Evolutionary conservation across 1,140 invertebrate species (phyloP), one percentile per base, ranked within the genome.

Genomic region (Acromyrmex heyeri): DNA sequence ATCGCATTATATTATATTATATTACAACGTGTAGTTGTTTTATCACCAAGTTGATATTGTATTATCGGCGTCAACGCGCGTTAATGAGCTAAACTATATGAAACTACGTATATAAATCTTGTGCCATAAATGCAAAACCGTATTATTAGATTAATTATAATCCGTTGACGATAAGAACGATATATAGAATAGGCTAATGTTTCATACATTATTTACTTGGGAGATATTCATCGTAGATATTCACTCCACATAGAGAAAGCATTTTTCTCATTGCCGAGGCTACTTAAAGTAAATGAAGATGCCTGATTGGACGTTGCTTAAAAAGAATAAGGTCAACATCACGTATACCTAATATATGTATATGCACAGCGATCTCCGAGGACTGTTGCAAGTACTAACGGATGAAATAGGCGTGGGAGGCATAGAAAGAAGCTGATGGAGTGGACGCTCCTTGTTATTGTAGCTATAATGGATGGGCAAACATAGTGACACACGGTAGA

Each of bases 391-490:
- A 86, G 72, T 69, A 70, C 72, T 72, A 27, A 72, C n/a, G 50
- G 73, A 86, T 27, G 73, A 85, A 79, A 70, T 69, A 69, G 70
- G 73, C 88, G 85, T 83, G 70, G 87, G 83, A 86, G 87, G 62
- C 50, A 50, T 86, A 76, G 75, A 87, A 82, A 73, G 88, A 78
- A 89, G 85, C 87, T 88, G 88, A 89, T 76, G 88, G 87, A 86
- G 76, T 88, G 88, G 83, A 90, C 88, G 85, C 38, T 89, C 85
- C 87, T 90, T 90, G 88, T 90, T 90, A 90, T 90, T 90, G 88
- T 90, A 90, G 88, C 88, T 85, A 90, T 90, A 90, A 90, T 90
- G 88, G 88, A 90, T 90, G 88, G 72, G 88, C 88, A 90, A 90
- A 90, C 88, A 90, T 79, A 48, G 72, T 76, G 88, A 90, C 88